phyloP scores from a whole-genome alignment of 2,888 invertebrate genomes.

The Chrysolina haemoptera region DNA sequence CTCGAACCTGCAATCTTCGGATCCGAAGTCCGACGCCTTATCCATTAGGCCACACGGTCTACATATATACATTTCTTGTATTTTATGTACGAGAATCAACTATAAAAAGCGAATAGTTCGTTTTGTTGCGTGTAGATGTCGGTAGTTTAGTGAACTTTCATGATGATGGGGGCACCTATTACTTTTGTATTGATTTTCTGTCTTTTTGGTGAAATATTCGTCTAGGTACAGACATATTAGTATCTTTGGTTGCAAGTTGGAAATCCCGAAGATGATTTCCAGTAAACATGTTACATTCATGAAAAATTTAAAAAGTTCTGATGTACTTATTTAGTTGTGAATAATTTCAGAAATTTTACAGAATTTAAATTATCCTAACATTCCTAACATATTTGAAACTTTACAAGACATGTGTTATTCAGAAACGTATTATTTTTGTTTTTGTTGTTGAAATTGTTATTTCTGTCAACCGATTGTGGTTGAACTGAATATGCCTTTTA shows the following conservation, averaged over 20 bases:
- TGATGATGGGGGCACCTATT: background rate
- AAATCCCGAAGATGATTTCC: background rate
- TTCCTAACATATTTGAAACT: too few species aligned
- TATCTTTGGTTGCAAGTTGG: background rate
- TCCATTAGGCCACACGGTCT: slow-evolving; percentile 80
- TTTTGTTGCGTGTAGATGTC: background rate
- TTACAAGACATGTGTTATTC: too few species aligned
- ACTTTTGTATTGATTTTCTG: slow-evolving; percentile 10
- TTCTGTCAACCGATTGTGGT: too few species aligned
- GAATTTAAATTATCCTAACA: too few species aligned
- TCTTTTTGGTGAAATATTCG: slow-evolving; percentile 1
- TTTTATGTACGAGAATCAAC: background rate
- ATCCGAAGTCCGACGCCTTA: slow-evolving; percentile 79
- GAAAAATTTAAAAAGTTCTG: too few species aligned
- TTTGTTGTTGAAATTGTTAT: too few species aligned
- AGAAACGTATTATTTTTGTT: too few species aligned
- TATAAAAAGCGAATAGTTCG: background rate
- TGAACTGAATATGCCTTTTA: too few species aligned
- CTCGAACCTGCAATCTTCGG: slow-evolving; percentile 76
- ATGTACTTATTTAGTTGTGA: too few species aligned
- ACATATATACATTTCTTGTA: background rate
- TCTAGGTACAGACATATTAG: background rate
- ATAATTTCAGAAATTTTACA: too few species aligned
- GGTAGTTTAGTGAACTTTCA: background rate
- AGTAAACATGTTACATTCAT: too few species aligned